Evolutionary conservation across 2,888 invertebrate species (phyloP), one percentile per base, ranked within the genome.

Genomic region (Latheticus oryzae): DNA sequence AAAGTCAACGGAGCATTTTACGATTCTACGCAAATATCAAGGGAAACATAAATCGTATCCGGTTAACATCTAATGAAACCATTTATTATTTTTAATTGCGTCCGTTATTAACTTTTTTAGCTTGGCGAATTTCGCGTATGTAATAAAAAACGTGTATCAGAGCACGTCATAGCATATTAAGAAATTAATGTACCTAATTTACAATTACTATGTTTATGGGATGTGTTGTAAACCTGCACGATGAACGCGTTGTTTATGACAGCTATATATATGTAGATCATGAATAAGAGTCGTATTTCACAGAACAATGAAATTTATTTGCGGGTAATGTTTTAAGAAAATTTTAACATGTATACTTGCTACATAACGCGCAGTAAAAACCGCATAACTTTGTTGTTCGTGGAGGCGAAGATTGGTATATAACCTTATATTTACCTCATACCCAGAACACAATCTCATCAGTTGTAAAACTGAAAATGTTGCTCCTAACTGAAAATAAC

Each of bases 41-140:
- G 53, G 62, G 60, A 65, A 60, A 62, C 63, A 64, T 65, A 62
- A 63, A 65, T 65, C 62, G 55, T 58, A 55, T 52, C 38, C 58
- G 56, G 54, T 60, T 62, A 48, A 58, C 60, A 53, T 62, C 62
- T 62, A 63, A 65, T 64, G 60, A 62, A 62, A 64, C 61, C 64
- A 65, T 65, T 63, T 61, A 63, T 62, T 64, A 62, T 59, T 61
- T 62, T 65, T 65, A 65, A 65, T 65, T 65, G 65, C 60, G 54
- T 56, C 51, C 55, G 53, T 62, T 63, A 61, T 60, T 63, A 57
- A 52, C 51, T 58, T 60, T 60, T 58, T 59, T 51, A 37, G 24
- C 33, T 38, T 35, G 30, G 48, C 35, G 48, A 43, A 56, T 55
- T 55, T 55, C 19, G 42, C 32, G 23, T 28, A 15, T 50, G 35